phyloP scores from a whole-genome alignment of 2,888 invertebrate species.

The Spilosoma lubricipeda region DNA sequence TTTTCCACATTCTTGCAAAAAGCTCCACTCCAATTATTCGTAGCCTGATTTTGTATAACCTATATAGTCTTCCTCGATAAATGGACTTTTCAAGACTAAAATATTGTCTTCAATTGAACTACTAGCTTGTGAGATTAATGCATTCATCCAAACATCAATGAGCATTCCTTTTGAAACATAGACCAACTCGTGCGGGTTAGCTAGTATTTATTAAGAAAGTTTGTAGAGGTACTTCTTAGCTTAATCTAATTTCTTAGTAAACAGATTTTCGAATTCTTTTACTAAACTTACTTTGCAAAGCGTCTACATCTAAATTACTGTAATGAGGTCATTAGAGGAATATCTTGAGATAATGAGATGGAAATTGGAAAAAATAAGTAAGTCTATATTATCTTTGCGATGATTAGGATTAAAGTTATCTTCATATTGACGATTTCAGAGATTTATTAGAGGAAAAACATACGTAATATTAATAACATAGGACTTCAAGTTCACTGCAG shows the following conservation, averaged over 20 bases:
- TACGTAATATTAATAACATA: background rate
- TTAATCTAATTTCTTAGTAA: background rate
- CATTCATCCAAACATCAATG: background rate
- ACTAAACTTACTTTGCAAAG: background rate
- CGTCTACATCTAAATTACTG: background rate
- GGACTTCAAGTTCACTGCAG: background rate
- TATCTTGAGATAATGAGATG: slow-evolving; percentile 2
- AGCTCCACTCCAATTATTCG: background rate
- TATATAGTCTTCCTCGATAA: background rate
- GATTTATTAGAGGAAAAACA: background rate
- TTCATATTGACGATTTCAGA: background rate
- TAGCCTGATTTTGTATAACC: too few relatives aligned
- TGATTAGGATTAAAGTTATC: background rate
- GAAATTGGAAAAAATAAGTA: background rate
- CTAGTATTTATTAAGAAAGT: background rate
- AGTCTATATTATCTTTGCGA: background rate
- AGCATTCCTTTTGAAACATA: background rate
- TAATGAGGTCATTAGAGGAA: background rate
- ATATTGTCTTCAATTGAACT: background rate
- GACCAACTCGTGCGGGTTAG: background rate
- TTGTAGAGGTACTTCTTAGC: background rate
- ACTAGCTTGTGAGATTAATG: background rate
- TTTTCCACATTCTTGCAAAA: background rate
- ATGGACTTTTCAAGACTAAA: background rate
- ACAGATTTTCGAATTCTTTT: background rate